Percentiles rank a stretch among this genome's conserved stretches.
Conservation (phyloP, 1,140 invertebrate species). For the Neodiprion lecontei region DNA sequence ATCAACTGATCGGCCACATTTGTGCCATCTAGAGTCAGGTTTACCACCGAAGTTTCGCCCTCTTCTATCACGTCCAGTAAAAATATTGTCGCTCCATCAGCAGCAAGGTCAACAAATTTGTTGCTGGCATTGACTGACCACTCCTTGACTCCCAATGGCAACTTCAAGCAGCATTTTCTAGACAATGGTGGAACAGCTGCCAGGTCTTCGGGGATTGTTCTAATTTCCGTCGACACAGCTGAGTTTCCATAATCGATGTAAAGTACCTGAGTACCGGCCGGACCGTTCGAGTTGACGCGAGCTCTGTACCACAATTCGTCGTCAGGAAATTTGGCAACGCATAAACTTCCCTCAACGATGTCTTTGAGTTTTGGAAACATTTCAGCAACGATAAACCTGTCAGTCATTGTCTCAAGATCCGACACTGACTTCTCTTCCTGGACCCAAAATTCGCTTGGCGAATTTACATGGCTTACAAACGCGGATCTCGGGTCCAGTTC, state of each 20-base stretch:
- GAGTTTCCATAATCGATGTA: slow-evolving; percentile 70
- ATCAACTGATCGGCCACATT: slow-evolving; percentile 66
- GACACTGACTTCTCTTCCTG: slow-evolving; percentile 65
- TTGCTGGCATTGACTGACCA: slow-evolving; percentile 50
- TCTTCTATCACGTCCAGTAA: slow-evolving; percentile 58
- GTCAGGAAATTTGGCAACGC: slow-evolving; percentile 70
- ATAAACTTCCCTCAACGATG: slow-evolving; percentile 63
- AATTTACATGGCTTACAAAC: slow-evolving; percentile 65
- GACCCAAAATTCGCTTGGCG: slow-evolving; percentile 70
- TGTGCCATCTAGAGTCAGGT: slow-evolving; percentile 67
- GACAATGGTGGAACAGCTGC: slow-evolving; percentile 47
- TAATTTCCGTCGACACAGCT: slow-evolving; percentile 46
- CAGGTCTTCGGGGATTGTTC: slow-evolving; percentile 51
- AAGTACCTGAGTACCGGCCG: slow-evolving; percentile 53
- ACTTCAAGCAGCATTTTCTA: slow-evolving; percentile 49
- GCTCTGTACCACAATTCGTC: slow-evolving; percentile 73
- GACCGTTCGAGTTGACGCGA: slow-evolving; percentile 40
- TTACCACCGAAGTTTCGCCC: slow-evolving; percentile 70
- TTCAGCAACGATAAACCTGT: slow-evolving; percentile 61
- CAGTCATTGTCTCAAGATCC: slow-evolving; percentile 66
- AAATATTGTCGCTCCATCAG: slow-evolving; percentile 52
- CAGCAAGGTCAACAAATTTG: slow-evolving; percentile 43
- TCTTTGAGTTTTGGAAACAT: slow-evolving; percentile 60
- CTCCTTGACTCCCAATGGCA: slow-evolving; percentile 36
- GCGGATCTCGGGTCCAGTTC: slow-evolving; percentile 49